A percentile compares a stretch with the other conserved stretches of the same genome.
Conservation (phyloP, 1,140 invertebrate species). For the Argopecten irradians region DNA sequence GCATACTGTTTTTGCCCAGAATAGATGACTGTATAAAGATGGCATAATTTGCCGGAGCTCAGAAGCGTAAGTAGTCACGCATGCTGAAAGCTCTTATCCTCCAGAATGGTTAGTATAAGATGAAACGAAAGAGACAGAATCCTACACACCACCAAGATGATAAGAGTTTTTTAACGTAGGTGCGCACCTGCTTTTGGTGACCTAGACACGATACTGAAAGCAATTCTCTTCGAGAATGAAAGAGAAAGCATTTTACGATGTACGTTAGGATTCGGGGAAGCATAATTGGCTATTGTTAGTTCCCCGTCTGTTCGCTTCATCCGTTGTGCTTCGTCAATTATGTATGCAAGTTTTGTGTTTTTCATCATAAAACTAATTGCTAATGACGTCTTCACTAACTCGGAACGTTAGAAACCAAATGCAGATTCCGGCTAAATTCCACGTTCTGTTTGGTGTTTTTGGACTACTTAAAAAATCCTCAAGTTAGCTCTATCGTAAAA, state of each 20-base stretch:
- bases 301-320: not conserved
- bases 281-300: constrained; percentile 7
- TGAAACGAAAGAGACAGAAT: not conserved
- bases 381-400: not conserved
- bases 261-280: not conserved
- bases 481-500: not conserved
- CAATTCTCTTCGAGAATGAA: not conserved
- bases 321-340: not conserved
- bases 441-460: not conserved
- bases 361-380: constrained; percentile 13
- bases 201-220: not conserved
- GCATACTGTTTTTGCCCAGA: not conserved
- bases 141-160: not conserved
- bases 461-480: not conserved
- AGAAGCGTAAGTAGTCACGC: not conserved
- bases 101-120: not conserved
- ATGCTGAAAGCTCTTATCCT: not conserved
- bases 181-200: not conserved
- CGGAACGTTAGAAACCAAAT: not conserved
- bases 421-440: not conserved
- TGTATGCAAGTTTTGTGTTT: constrained; percentile 16
- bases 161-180: not conserved
- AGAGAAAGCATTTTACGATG: not conserved
- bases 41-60: not conserved
- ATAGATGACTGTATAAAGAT: not conserved